These are phyloP conservation scores for Monochamus saltuarius DNA, from an alignment of 1,140 invertebrate species.

Conservation along the genomic window DNA sequence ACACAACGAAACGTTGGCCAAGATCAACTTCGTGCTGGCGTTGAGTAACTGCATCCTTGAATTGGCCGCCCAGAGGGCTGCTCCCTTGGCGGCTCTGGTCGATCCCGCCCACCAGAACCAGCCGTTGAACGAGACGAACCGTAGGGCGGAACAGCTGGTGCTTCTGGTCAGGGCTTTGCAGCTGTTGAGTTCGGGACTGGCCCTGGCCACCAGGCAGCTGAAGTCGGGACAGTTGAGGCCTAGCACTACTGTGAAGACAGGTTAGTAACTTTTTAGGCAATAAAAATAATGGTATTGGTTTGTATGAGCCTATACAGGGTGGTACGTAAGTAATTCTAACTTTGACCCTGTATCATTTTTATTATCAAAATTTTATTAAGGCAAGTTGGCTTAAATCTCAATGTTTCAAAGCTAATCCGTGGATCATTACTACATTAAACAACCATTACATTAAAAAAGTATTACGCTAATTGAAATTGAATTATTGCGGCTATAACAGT, in stretches of 20 bases:
- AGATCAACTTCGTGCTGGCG: conserved; percentile 89
- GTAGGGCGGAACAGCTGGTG: conserved; percentile 85
- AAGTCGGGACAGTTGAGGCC: conserved; percentile 81
- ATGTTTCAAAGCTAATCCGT: no score
- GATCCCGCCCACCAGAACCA: conserved; percentile 51
- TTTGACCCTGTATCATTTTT: no score
- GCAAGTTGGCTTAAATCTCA: no score
- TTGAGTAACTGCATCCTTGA: conserved; percentile 89
- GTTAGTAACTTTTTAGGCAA: no score
- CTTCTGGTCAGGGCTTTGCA: conserved; percentile 87
- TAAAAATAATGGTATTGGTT: no score
- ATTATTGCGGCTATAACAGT: no score
- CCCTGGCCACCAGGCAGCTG: conserved; percentile 86
- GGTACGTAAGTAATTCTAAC: no score
- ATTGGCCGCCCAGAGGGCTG: conserved; percentile 73
- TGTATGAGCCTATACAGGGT: no score
- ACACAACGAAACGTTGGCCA: conserved; percentile 91
- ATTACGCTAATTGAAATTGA: no score
- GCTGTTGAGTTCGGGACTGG: conserved; percentile 87
- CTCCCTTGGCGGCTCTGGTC: conserved; percentile 66
- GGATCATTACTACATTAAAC: no score
- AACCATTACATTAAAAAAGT: no score
- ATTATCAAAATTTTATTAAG: no score
- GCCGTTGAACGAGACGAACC: conserved; percentile 49
- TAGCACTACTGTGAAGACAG: conserved; percentile 85